Conservation (phyloP, 2,888 invertebrate genomes). For the Mylabris sibirica region DNA sequence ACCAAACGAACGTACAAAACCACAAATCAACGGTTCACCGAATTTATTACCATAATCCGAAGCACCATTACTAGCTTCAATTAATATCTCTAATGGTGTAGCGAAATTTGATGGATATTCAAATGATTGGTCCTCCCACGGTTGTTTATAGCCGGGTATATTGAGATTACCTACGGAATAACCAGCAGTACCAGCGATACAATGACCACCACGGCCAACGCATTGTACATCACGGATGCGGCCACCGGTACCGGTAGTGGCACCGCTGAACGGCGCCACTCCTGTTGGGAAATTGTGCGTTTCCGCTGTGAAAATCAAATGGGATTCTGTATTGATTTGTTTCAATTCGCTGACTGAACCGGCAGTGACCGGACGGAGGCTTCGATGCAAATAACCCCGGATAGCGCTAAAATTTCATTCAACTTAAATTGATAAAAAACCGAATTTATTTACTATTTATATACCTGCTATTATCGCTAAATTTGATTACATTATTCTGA, state of each 20-base stretch:
- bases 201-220: constrained; percentile 92
- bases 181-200: constrained; percentile 95
- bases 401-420: constrained; percentile 78
- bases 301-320: constrained; percentile 97
- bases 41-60: constrained; percentile 99
- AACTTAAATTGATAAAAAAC: no score
- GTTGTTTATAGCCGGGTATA: constrained; percentile 86
- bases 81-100: constrained; percentile 84
- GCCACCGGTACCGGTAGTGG: constrained; percentile 97
- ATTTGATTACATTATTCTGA: constrained; percentile 94
- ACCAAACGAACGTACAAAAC: constrained; percentile 93
- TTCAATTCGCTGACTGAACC: constrained; percentile 69
- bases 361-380: constrained; percentile 74
- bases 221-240: constrained; percentile 94
- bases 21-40: constrained; percentile 92
- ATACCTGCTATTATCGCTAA: constrained; percentile 95
- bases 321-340: constrained; percentile 69
- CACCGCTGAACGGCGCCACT: constrained; percentile 97
- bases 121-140: constrained; percentile 83
- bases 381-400: constrained; percentile 76
- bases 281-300: constrained; percentile 99
- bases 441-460: constrained; percentile 14
- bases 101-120: constrained; percentile 91
- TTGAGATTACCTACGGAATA: constrained; percentile 94
- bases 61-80: constrained; percentile 97